Base-by-base conservation (phyloP, 2,113 vertebrate genomes). In the Parus major region DNA sequence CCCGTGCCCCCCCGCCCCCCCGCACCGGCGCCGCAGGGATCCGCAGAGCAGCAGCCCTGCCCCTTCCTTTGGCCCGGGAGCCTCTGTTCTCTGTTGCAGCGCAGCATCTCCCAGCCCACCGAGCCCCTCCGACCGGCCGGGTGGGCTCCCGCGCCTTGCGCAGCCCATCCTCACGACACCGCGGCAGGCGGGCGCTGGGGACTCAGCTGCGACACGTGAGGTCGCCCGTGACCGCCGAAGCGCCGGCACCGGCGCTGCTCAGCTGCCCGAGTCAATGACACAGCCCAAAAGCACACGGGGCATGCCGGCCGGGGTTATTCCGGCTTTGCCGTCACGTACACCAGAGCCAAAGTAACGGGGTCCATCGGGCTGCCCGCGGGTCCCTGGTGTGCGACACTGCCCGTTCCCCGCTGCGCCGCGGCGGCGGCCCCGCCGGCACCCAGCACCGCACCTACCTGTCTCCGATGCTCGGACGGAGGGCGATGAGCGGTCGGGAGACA, bases 1-100 rank as follows among this genome's bases (percentile, higher is more conserved):
- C 81, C 81, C 86, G 56, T 69, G 91, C 55, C 73, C 85, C 77
- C 61, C 77, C 61, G 66, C 24, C 65, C 49, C 35, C 41, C 39
- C n/a, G 53, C 89, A 50, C 89, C 65, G 24, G 75, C 23, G 56
- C 93, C 33, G 93, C 92, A 93, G 93, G 91, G 89, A 95, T 79
- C 75, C 27, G 93, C 95, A 96, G 89, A 88, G 92, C 95, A 28
- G 93, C 95, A 92, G 86, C 92, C 89, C 91, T 88, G 93, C 91
- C 95, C 88, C 86, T 96, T 92, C 86, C 55, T 84, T 42, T 70
- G 77, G 85, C 82, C 95, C 69, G 10, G 69, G 77, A 84, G 78
- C 44, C 64, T 76, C 68, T 66, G 75, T 81, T 84, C 36, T 39
- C 9, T 39, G 36, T 39, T 36, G 93, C 93, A 78, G 41, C 44